Conservation (phyloP, 2,113 vertebrate species). For the Galemys pyrenaicus region DNA sequence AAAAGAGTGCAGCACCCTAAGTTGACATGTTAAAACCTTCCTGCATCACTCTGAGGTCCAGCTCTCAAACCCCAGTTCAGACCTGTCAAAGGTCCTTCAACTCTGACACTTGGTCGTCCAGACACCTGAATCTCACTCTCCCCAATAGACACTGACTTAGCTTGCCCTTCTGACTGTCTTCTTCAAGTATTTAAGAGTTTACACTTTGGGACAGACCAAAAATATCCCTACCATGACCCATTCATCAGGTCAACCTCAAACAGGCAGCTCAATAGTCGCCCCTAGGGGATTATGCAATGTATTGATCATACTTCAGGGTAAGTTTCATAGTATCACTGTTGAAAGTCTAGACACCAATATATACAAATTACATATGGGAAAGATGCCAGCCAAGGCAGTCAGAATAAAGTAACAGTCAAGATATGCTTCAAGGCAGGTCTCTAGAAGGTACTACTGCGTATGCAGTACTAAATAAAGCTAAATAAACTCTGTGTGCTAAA, state of each 20-base stretch:
- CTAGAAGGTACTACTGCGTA: no score
- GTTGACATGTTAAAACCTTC: background rate
- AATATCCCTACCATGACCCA: background rate
- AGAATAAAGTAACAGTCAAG: background rate
- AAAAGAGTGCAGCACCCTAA: background rate
- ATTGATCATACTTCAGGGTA: background rate
- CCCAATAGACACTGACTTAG: background rate
- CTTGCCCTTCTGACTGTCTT: background rate
- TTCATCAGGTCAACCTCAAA: background rate
- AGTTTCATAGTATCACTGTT: background rate
- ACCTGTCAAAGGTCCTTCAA: background rate
- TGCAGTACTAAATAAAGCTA: no score
- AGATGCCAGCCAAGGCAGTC: background rate
- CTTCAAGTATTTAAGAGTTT: background rate
- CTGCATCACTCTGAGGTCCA: background rate
- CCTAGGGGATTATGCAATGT: background rate
- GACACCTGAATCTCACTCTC: background rate
- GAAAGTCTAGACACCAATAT: background rate
- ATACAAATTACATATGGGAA: background rate
- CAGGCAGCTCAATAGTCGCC: background rate
- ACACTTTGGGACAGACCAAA: background rate
- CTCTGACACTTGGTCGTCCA: background rate
- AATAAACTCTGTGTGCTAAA: background rate
- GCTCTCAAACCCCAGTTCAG: background rate
- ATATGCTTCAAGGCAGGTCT: background rate